Evolutionary conservation across 2,113 vertebrate species (phyloP), one percentile per base, ranked within the genome.

Genomic region (Gnathochromis pfefferi): DNA sequence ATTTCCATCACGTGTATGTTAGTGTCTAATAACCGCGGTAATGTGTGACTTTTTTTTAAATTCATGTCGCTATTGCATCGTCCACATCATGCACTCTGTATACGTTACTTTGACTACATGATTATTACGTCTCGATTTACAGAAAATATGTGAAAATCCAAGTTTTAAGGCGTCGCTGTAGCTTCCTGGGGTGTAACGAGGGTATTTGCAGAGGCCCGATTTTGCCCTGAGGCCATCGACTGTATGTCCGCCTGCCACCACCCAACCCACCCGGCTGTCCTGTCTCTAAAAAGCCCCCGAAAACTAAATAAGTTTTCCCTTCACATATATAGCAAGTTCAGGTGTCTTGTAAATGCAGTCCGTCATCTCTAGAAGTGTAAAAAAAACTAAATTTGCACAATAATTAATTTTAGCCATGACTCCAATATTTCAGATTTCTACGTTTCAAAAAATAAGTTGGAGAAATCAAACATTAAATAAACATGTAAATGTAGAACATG

Each of bases 51-150:
- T 49, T 78, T 78, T 75, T 78, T 75, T 0, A 19, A 13, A 49
- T 31, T 78, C 0, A 16, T 73, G 14, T 28, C 4, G 10, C 16
- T 78, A 31, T 78, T 6, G 17, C 17, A 5, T 3, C 47, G 1
- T 78, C 7, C 17, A 1, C 1, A 49, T 33, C 42, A 1, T 19
- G 21, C 38, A 42, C 38, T 42, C 0, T 40, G 65, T 70, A 3
- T 45, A 11, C 0, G 8, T 26, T 17, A 45, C 21, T 45, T 45
- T 45, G 40, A 47, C 7, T 26, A 17, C 21, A 28, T 28, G 68
- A 19, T 49, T 78, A 51, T 51, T 78, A 33, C 7, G 3, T 0
- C 21, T 1, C 3, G 8, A 73, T 73, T 47, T 73, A 73, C 21
- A 0, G 2, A 47, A 70, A 45, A 73, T 42, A 14, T 26, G 38